Conservation (phyloP, 2,888 invertebrate genomes). For the Calliopum simillimum region DNA sequence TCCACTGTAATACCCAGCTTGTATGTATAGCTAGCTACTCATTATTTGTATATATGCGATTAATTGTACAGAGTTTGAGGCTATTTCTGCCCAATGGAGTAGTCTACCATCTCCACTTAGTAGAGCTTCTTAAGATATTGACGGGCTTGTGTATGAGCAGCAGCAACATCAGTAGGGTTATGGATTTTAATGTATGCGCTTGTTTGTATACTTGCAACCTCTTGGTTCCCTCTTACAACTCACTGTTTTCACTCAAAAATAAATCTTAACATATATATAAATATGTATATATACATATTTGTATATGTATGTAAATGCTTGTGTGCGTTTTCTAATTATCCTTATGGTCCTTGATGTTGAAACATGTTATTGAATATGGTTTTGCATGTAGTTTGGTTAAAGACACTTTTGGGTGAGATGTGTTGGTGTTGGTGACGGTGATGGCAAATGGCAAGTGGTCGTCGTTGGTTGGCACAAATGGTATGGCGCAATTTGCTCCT, state of each 20-base stretch:
- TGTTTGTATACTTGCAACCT: neutral
- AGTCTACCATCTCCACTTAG: neutral
- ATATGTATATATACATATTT: neutral
- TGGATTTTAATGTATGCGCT: constrained; percentile 16
- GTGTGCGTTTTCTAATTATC: constrained; percentile 48
- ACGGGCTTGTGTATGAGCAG: neutral
- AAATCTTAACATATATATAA: neutral
- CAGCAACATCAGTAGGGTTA: neutral
- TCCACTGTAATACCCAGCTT: too few species aligned
- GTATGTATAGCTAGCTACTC: too few species aligned
- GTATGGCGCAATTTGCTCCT: neutral
- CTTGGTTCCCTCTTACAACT: too few species aligned
- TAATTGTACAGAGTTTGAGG: constrained; percentile 14
- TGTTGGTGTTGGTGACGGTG: neutral
- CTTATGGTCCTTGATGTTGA: constrained; percentile 44
- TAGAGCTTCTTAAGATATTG: constrained; percentile 28
- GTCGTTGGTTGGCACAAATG: neutral
- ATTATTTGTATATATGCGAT: too few species aligned
- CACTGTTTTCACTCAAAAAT: too few species aligned
- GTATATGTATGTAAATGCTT: neutral
- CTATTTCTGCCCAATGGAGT: neutral
- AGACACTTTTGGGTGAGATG: neutral
- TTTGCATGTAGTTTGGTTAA: constrained; percentile 14
- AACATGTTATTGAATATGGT: constrained; percentile 35
- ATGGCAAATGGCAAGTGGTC: neutral